Evolutionary conservation across 92 coral and sea anemone genomes (phyloP), one percentile per base, ranked within the genome.

Genomic region (Epizoanthus ramosus): DNA sequence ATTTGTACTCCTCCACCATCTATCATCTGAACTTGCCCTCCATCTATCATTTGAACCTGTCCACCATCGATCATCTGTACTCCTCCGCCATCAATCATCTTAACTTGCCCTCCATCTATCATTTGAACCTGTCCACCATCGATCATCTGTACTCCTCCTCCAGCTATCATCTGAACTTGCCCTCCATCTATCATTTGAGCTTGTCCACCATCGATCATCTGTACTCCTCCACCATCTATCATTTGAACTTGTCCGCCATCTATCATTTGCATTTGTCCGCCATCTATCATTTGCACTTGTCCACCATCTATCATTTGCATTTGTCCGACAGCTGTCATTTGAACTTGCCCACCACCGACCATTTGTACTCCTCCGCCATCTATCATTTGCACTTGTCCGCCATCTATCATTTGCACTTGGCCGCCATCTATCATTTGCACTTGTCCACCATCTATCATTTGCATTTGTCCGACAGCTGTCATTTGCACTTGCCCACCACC

Each of bases 11-110:
- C 43, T 21, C 80, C 80, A 5, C 65, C 53, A 74, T 74, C 66
- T 13, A 23, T 52, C 63, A 73, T 73, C 22, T 73, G 63, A 19
- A 72, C 60, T 8, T 57, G 53, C 6, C 73, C 73, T 8, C 53
- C 73, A 21, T 68, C 22, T 37, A 37, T 35, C 73, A 31, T 68
- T 52, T 31, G 73, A 28, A 73, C 63, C 25, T 73, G 63, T 5
- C 79, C 79, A 9, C 79, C 79, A 21, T 73, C 66, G 17, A 74
- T 15, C 79, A 57, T 74, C 33, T 74, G 79, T 7, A 24, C 65
- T 14, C 45, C 17, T 35, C 79, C 79, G 5, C 80, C 80, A 15
- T 74, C 50, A 19, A 74, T 57, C 67, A 74, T 74, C 19, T 74
- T 66, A 16, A 57, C 50, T 5, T 25, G 41, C 2, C 80, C 80